These are phyloP conservation scores for Sthenelais limicola DNA, from an alignment of 2,888 invertebrate genomes.

Conservation along the genomic window DNA sequence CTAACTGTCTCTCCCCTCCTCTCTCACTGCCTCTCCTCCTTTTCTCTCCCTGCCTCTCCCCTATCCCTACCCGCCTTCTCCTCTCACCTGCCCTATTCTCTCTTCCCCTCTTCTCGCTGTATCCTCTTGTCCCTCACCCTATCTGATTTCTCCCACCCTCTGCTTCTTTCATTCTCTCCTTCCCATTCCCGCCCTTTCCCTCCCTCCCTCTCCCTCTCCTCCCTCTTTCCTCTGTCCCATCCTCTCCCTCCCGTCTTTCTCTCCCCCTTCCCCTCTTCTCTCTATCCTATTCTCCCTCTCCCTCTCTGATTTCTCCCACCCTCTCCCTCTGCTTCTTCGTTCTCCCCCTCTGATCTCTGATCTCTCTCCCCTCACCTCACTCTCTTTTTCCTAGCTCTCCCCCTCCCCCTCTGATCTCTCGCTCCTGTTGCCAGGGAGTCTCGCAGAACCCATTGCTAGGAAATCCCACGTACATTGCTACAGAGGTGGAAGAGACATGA, in stretches of 20 bases:
- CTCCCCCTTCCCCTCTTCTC: background rate
- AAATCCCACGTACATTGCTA: no score
- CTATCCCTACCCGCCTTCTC: no score
- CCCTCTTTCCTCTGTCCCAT: background rate
- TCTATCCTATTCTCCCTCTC: background rate
- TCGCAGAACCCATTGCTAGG: no score
- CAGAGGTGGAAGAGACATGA: no score
- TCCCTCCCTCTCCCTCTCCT: background rate
- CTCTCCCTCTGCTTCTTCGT: background rate
- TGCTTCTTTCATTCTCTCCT: no score
- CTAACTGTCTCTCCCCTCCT: no score
- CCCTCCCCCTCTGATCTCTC: background rate
- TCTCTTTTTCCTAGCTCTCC: background rate
- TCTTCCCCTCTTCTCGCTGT: no score
- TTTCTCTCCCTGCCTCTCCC: background rate
- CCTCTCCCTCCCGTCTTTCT: background rate
- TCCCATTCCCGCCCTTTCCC: conserved; percentile 3
- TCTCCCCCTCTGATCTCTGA: background rate
- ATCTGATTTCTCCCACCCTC: no score
- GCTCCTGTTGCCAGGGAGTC: background rate
- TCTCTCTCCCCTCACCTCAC: no score
- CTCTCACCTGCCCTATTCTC: no score
- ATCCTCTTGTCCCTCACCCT: no score
- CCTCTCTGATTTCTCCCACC: background rate
- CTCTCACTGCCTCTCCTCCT: background rate